Evolutionary conservation across 2,797 vertebrate species (phyloP).

Genomic region (Cossypha caffra): DNA sequence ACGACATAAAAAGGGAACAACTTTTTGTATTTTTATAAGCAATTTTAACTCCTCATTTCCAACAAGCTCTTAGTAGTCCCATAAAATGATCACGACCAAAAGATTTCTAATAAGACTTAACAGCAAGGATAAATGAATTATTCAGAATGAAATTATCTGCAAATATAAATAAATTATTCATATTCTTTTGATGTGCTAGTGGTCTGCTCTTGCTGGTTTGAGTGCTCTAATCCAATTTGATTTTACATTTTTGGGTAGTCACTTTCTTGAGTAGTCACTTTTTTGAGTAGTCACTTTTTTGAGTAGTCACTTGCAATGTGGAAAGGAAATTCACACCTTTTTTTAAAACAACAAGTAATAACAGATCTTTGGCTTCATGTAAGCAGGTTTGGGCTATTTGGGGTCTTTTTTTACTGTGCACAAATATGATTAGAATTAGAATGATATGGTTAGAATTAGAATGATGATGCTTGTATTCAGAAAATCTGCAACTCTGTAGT

Average conservation of each 20-base stretch:
- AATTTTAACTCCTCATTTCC: constrained; percentile 16
- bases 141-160: not conserved
- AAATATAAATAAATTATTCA: not conserved
- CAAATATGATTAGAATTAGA: not conserved
- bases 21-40: constrained; percentile 38
- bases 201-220: not conserved
- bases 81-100: not conserved
- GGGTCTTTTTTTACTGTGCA: not conserved
- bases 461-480: not conserved
- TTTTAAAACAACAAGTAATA: not conserved
- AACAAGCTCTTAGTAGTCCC: not conserved
- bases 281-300: not conserved
- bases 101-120: not conserved
- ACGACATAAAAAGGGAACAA: constrained; percentile 11
- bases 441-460: not conserved
- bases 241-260: not conserved
- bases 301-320: not conserved
- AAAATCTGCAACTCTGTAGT: not conserved
- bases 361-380: not conserved
- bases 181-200: not conserved
- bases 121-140: not conserved
- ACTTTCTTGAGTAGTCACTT: not conserved
- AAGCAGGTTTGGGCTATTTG: not conserved
- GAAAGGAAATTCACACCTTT: not conserved
- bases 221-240: not conserved